These are phyloP conservation scores for Lepilemur septentrionalis DNA, from an alignment of 2,797 vertebrate genomes.

Conservation along the genomic window DNA sequence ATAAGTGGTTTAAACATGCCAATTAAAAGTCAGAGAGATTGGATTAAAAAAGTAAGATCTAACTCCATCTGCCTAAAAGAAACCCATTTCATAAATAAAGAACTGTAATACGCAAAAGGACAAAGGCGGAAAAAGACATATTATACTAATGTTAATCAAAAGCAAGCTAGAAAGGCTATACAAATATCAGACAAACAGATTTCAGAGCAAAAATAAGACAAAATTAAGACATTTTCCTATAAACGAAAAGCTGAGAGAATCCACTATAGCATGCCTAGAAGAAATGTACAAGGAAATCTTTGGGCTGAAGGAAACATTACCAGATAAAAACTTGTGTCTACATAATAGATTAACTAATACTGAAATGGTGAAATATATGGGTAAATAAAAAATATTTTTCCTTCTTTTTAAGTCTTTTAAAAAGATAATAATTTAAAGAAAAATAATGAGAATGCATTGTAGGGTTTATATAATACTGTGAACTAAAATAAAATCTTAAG, in stretches of 20 bases:
- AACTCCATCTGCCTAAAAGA: background rate
- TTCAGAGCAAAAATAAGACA: background rate
- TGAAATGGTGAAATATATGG: background rate
- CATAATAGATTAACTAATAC: background rate
- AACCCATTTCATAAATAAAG: background rate
- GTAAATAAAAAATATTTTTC: background rate
- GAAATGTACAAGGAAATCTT: background rate
- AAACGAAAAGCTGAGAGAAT: background rate
- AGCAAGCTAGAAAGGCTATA: background rate
- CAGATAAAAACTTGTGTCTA: background rate
- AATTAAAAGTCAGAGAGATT: background rate
- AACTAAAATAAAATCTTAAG: too few species aligned
- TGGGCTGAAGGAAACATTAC: background rate
- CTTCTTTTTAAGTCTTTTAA: background rate
- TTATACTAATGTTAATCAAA: background rate
- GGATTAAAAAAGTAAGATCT: background rate
- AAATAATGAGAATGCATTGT: background rate
- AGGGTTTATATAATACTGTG: background rate
- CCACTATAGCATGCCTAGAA: background rate
- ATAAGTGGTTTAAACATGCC: background rate
- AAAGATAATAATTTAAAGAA: background rate
- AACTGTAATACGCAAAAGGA: background rate
- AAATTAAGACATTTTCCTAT: background rate
- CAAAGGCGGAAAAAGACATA: background rate
- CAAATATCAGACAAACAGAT: background rate